These are phyloP conservation scores for Miltochrista miniata DNA, from an alignment of 2,888 invertebrate genomes.

Conservation along the genomic window DNA sequence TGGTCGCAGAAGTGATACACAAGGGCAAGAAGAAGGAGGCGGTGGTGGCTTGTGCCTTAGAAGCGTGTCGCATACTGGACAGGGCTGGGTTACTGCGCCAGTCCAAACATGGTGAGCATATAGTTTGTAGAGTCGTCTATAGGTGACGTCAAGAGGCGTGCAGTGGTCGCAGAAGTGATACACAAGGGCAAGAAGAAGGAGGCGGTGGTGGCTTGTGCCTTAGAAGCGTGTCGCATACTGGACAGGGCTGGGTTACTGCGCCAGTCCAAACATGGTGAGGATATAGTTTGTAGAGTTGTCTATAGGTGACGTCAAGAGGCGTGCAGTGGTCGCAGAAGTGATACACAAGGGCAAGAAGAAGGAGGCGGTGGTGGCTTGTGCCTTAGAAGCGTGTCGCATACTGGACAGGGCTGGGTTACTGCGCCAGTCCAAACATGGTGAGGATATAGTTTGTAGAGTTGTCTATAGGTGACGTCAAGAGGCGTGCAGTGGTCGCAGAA, in stretches of 20 bases:
- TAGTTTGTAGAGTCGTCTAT: neutral
- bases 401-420: conserved; percentile 94
- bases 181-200: conserved; percentile 98
- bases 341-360: conserved; percentile 96
- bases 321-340: conserved; percentile 92
- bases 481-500: conserved; percentile 90
- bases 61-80: conserved; percentile 96
- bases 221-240: conserved; percentile 96
- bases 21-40: conserved; percentile 98
- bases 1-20: conserved; percentile 93
- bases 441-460: conserved; percentile 20
- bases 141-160: conserved; percentile 43
- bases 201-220: conserved; percentile 94
- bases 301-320: too few relatives aligned
- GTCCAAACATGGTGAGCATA: conserved; percentile 89
- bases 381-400: conserved; percentile 96
- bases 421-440: conserved; percentile 93
- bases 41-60: conserved; percentile 95
- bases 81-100: conserved; percentile 93
- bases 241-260: conserved; percentile 94
- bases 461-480: too few relatives aligned
- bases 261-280: conserved; percentile 92
- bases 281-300: neutral
- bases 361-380: conserved; percentile 96
- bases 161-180: conserved; percentile 91